Percentiles rank a stretch among this genome's conserved stretches.
phyloP scores from a whole-genome alignment of 2,888 invertebrate species.

The Diaprepes abbreviatus region DNA sequence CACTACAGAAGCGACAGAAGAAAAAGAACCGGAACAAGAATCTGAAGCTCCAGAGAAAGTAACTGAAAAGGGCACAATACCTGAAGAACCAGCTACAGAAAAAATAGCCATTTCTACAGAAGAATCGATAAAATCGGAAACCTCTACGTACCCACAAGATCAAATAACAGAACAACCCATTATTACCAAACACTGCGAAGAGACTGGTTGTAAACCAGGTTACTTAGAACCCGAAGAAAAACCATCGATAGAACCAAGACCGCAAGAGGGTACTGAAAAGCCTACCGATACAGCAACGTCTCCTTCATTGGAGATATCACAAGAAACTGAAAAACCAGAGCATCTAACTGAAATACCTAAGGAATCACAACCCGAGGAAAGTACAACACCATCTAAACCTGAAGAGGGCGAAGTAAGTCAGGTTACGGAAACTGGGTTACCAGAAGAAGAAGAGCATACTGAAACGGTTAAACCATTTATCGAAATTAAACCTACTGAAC shows the following conservation, averaged over 20 bases:
- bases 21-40: constrained; percentile 6
- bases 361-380: constrained; percentile 44
- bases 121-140: constrained; percentile 20
- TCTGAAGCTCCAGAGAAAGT: constrained; percentile 10
- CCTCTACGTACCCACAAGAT: background rate
- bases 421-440: background rate
- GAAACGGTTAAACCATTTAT: constrained; percentile 1
- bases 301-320: background rate
- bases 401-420: background rate
- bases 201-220: constrained; percentile 39
- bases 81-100: constrained; percentile 1
- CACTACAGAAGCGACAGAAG: constrained; percentile 15
- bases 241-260: constrained; percentile 24
- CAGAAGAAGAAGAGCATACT: constrained; percentile 6
- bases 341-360: constrained; percentile 22
- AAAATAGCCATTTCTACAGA: background rate
- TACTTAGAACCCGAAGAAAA: background rate
- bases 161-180: constrained; percentile 35
- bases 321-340: background rate
- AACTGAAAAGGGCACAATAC: background rate
- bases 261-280: constrained; percentile 25
- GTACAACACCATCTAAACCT: constrained; percentile 28
- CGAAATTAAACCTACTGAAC: constrained; percentile 7
- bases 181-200: background rate
- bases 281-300: constrained; percentile 8